Percentiles rank a stretch among this genome's conserved stretches.
Evolutionary conservation across 2,797 vertebrate species (phyloP).

Genomic region (Rhinella marina): DNA sequence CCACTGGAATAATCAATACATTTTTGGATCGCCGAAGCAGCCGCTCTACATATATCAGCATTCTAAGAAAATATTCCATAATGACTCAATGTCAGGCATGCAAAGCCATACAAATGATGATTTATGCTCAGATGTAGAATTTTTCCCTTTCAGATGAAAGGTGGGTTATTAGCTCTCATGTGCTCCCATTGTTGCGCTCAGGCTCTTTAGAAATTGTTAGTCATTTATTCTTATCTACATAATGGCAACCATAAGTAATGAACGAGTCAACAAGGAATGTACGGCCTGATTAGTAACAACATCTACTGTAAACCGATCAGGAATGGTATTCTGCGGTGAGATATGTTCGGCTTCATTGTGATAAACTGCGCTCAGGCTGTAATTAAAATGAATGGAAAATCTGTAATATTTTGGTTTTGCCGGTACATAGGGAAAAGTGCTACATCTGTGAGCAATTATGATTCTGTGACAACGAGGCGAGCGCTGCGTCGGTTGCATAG

Average conservation of each 20-base stretch:
- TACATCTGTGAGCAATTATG: slow-evolving; percentile 37
- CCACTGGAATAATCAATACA: background rate
- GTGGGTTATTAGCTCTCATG: slow-evolving; percentile 11
- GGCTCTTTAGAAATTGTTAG: slow-evolving; percentile 26
- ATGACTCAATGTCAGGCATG: background rate
- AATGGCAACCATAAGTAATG: slow-evolving; percentile 44
- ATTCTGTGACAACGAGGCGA: background rate
- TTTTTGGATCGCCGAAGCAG: background rate
- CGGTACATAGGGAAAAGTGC: background rate
- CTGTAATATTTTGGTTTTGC: slow-evolving; percentile 25
- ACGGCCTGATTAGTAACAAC: slow-evolving; percentile 16
- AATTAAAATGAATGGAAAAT: slow-evolving; percentile 45
- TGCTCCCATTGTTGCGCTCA: slow-evolving; percentile 7
- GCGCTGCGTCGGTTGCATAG: background rate
- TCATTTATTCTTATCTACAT: slow-evolving; percentile 51
- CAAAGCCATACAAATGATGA: background rate
- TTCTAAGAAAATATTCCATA: slow-evolving; percentile 10
- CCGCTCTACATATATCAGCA: background rate
- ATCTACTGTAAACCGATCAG: slow-evolving; percentile 19
- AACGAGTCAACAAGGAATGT: slow-evolving; percentile 38
- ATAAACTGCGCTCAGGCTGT: background rate
- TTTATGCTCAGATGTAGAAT: slow-evolving; percentile 17
- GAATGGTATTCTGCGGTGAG: slow-evolving; percentile 24
- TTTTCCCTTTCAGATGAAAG: slow-evolving; percentile 9
- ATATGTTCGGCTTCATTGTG: slow-evolving; percentile 31